Base-by-base conservation (phyloP, 2,113 vertebrate species). In the Furnarius figulus region DNA sequence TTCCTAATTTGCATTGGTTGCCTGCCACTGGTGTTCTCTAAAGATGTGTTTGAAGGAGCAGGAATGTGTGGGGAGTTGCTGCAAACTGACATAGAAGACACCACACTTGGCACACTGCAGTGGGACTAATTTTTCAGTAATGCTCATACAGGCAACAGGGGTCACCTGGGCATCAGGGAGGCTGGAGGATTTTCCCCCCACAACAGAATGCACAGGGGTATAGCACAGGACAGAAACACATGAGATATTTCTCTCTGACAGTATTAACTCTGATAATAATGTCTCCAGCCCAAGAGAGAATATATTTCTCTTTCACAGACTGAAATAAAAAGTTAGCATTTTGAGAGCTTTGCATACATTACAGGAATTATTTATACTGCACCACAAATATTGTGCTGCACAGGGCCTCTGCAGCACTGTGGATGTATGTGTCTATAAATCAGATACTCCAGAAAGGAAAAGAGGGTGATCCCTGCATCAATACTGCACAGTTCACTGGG, bases 291-390 rank as follows among this genome's bases (percentile, higher is more conserved):
- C 83, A 71, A 58, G 90, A 84, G 30, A 90, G 72, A 81, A 81
- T 71, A 18, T 74, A 90, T 63, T 81, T 93, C 74, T 84, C 37
- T 86, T 74, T 74, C 83, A 78, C 63, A 78, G 68, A 71, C 39
- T 37, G 83, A 90, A 89, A 93, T 90, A 90, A 89, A 94, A 88
- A 84, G 78, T 76, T 80, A 86, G 37, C 17, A 35, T 74, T 93
- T 91, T 92, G 83, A 97, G 82, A 53, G 85, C 94, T 92, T 77
- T 89, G 86, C 83, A 74, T 93, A 83, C 31, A 47, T 92, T 92
- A 59, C 39, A n/a, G 84, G 59, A 72, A 66, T 40, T 70, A 93
- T 59, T 81, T 89, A 67, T 86, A 92, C 47, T 71, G 30, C 1
- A 1, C 42, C 79, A 90, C 85, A 93, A 94, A 80, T 40, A 25